Evolutionary conservation across 2,888 invertebrate genomes (phyloP), one percentile per base, ranked within the genome.

Genomic region (Exocentrus adspersus): DNA sequence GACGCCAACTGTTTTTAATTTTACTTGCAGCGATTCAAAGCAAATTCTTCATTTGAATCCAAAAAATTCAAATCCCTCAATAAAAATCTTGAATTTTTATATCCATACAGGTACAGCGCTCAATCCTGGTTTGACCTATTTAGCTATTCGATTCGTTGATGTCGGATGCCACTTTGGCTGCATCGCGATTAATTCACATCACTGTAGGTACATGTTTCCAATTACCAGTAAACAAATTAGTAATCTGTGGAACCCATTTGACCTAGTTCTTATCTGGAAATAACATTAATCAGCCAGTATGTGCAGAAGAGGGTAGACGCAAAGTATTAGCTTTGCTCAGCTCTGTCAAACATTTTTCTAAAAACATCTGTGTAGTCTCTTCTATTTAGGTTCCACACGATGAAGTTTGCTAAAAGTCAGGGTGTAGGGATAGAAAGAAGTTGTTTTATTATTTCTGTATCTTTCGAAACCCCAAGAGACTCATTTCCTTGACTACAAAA

Each of bases 171-270:
- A 51, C 51, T 51, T 51, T 51, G 51, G 19, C 30, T 51, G 51
- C 51, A 51, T 28, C n/a, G 32, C 51, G 32, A 51, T 51, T 51
- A 51, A 51, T 51, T 51, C 32, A 19, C 51, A 51, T 51, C 51
- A 32, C 51, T 32, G n/a, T n/a, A n/a, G n/a, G n/a, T n/a, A 51
- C 51, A 51, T 51, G 32, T n/a, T 51, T 19, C 51, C 51, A 51
- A 51, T 51, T 51, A 51, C 51, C 32, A 32, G 20, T 32, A 51
- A 51, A 51, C 32, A 51, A 51, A 51, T 51, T 51, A 32, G 17
- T 32, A 37, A 37, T 9, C 37, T 37, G 12, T n/a, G 37, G n/a
- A 37, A 12, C 37, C 37, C 12, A 37, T 37, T 37, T 12, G 37
- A 37, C 37, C 37, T 12, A 37, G n/a, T 37, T 37, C 14, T 37